Evolutionary conservation across 2,888 invertebrate species (phyloP).

Genomic region (Pherbina coryleti): DNA sequence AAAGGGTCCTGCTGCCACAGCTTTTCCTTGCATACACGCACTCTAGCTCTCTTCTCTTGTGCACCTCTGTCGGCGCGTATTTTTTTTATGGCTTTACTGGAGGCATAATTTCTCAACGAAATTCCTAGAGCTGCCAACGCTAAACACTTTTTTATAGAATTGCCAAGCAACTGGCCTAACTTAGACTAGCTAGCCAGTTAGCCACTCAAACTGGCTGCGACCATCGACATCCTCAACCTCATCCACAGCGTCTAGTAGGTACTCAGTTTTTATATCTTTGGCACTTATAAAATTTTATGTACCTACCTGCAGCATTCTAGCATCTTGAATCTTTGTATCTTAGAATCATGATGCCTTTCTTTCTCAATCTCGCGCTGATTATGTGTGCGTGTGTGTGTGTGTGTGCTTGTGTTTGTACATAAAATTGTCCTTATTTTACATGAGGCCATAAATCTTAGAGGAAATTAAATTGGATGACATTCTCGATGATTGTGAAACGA

Average conservation of each 20-base stretch:
- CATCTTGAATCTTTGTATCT: slow-evolving; percentile 3
- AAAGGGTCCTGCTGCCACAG: not conserved
- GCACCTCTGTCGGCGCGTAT: not conserved
- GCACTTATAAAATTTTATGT: slow-evolving; percentile 30
- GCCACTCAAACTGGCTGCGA: not conserved
- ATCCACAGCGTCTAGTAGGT: not conserved
- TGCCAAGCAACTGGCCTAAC: not conserved
- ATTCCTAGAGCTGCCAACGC: slow-evolving; percentile 9
- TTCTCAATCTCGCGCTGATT: not conserved
- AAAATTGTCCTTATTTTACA: slow-evolving; percentile 38
- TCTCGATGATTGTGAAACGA: slow-evolving; percentile 41
- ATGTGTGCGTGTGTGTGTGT: not conserved
- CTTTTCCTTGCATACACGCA: not conserved
- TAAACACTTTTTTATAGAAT: slow-evolving; percentile 6
- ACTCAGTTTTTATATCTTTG: slow-evolving; percentile 25
- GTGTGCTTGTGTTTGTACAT: not conserved
- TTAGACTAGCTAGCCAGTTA: not conserved
- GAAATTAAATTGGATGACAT: slow-evolving; percentile 44
- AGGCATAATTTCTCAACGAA: not conserved
- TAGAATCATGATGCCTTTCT: not conserved
- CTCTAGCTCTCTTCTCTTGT: not conserved
- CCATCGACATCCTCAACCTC: not conserved
- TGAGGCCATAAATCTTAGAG: slow-evolving; percentile 42
- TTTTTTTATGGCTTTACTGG: slow-evolving; percentile 3
- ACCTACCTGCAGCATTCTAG: slow-evolving; percentile 33